Evolutionary conservation across 2,888 invertebrate species (phyloP).

Genomic region (Lutraria lutraria): DNA sequence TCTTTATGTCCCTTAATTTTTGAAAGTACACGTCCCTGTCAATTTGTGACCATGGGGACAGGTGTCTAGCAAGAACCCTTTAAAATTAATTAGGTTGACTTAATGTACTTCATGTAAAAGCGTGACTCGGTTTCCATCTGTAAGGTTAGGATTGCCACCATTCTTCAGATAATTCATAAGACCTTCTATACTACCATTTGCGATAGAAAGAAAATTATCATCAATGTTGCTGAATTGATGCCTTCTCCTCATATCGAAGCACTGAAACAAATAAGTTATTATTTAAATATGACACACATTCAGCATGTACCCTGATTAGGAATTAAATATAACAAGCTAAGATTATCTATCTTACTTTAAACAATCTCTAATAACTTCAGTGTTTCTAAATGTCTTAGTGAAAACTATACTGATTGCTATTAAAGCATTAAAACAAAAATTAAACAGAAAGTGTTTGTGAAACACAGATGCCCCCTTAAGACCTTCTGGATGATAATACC

Average conservation of each 20-base stretch:
- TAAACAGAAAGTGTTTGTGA: too few relatives aligned
- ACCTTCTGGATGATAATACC: too few relatives aligned
- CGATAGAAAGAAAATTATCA: conserved; percentile 37
- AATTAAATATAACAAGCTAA: too few relatives aligned
- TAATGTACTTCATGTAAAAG: conserved; percentile 33
- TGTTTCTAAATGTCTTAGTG: too few relatives aligned
- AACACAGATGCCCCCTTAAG: too few relatives aligned
- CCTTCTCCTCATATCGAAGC: background rate
- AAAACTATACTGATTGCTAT: too few relatives aligned
- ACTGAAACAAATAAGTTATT: background rate
- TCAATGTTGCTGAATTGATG: conserved; percentile 44
- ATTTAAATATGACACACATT: too few relatives aligned
- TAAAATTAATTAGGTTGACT: background rate
- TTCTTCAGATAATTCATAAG: conserved; percentile 33
- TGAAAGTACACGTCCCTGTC: background rate
- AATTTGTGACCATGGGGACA: background rate
- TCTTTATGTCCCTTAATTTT: background rate
- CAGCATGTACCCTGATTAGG: too few relatives aligned
- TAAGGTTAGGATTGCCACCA: conserved; percentile 41
- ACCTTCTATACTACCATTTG: conserved; percentile 41
- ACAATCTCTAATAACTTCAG: too few relatives aligned
- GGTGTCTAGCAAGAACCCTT: background rate
- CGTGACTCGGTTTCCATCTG: conserved; percentile 4
- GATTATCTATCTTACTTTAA: too few relatives aligned
- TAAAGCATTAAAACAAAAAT: too few relatives aligned